Evolutionary conservation across 1,140 invertebrate species (phyloP).

Genomic region (Ostrea denselamellosa): DNA sequence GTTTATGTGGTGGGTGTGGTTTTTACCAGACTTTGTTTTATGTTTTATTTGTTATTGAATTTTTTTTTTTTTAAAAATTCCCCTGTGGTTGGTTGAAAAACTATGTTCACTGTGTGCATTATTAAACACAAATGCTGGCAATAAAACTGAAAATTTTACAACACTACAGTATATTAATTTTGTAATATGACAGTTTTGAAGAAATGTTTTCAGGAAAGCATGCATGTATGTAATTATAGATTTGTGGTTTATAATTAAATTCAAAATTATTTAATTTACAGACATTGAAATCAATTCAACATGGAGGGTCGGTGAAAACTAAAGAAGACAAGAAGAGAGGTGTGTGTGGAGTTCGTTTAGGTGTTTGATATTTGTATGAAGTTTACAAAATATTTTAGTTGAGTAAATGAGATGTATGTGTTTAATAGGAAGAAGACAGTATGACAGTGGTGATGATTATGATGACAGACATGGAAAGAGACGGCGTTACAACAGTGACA

Average conservation of each 20-base stretch:
- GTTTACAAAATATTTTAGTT: background rate
- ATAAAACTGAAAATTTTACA: no score
- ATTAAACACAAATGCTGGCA: no score
- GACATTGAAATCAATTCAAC: conserved; percentile 67
- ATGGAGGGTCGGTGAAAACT: conserved; percentile 65
- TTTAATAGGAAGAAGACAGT: conserved; percentile 33
- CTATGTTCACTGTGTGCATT: no score
- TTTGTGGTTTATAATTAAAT: no score
- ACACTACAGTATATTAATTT: no score
- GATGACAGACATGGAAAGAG: background rate
- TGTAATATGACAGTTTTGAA: no score
- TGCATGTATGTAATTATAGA: no score
- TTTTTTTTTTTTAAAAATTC: no score
- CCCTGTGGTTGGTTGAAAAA: no score
- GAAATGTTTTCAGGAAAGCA: no score
- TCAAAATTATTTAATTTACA: conserved; percentile 49
- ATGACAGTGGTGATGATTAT: conserved; percentile 49
- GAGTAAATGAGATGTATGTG: background rate
- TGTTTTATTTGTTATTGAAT: conserved; percentile 16
- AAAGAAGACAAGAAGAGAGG: conserved; percentile 34
- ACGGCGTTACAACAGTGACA: conserved; percentile 10
- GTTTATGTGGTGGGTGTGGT: background rate
- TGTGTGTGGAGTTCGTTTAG: background rate
- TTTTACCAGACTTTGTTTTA: background rate
- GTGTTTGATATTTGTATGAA: background rate